Conservation (phyloP, 2,888 invertebrate species). For the Parascotia fuliginaria region DNA sequence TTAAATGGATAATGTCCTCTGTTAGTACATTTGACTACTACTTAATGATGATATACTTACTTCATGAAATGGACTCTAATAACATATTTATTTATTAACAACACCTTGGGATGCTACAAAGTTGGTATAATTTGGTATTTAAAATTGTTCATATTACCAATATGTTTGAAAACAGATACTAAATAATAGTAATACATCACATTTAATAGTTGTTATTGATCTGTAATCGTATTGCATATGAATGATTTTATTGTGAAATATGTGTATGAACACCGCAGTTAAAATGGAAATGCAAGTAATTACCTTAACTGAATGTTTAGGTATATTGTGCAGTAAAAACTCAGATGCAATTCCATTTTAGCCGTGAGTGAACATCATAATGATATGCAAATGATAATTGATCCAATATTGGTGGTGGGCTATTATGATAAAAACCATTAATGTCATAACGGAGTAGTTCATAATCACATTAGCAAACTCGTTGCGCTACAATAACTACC, state of each 20-base stretch:
- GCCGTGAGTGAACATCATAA: constrained; percentile 27
- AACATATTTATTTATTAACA: constrained; percentile 41
- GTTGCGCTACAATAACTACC: constrained; percentile 60
- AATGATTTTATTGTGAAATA: constrained; percentile 33
- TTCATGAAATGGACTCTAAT: constrained; percentile 34
- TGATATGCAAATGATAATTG: constrained; percentile 41
- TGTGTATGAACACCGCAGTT: constrained; percentile 10
- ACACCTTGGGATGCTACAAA: constrained; percentile 45
- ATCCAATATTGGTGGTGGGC: constrained; percentile 62
- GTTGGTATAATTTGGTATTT: constrained; percentile 42
- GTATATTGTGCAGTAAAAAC: neutral
- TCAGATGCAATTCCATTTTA: constrained; percentile 32
- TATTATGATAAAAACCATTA: constrained; percentile 41
- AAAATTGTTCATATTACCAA: constrained; percentile 51
- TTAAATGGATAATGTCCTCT: constrained; percentile 37
- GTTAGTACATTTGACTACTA: constrained; percentile 39
- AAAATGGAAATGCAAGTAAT: constrained; percentile 26
- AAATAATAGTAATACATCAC: neutral
- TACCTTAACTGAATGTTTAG: constrained; percentile 4
- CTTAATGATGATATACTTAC: constrained; percentile 14
- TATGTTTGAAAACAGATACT: neutral
- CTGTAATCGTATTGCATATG: constrained; percentile 17
- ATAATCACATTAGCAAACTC: constrained; percentile 48
- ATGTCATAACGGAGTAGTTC: constrained; percentile 49
- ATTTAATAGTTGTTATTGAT: neutral